Evolutionary conservation across 1,140 invertebrate species (phyloP), one percentile per base, ranked within the genome.

Genomic region (Oryzaephilus surinamensis): DNA sequence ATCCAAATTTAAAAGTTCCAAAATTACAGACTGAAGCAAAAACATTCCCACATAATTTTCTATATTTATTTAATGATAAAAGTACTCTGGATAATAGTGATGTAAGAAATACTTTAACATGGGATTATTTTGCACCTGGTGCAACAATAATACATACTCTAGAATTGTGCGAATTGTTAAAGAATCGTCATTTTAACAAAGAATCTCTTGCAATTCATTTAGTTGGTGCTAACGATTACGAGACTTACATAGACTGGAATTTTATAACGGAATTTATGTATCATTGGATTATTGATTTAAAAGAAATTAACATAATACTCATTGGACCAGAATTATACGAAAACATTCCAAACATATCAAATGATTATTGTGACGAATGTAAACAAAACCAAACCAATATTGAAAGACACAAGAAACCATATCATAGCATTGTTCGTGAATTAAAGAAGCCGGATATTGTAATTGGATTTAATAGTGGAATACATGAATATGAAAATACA

Each of bases 381-480:
- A 31, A 32, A 33, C 16, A 28, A 14, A 48, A 41, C 42, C 42
- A 47, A 27, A 30, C 43, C 10, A 41, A 31, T n/a, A 38, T 50
- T 31, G 17, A 39, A 13, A 49, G 41, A 15, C 38, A 47, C 23
- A 44, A 37, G 10, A 36, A 26, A 28, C 38, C 53, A n/a, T 61
- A 61, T 46, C 51, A 51, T 32, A 40, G 60, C 11, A 44, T 51
- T 32, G 21, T 43, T 8, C 16, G 35, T 12, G 6, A 31, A 32
- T 43, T 57, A 23, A 21, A 45, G 20, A 38, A 45, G 15, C 56
- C 60, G 13, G 41, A 58, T 46, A 19, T 57, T 14, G 50, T 61
- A 7, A 48, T 55, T 6, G 49, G 51, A n/a, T 57, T 61, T 32
- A 63, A 61, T 43, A 57, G 58, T 47, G 60, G 58, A 8, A 47